Evolutionary conservation across 2,888 invertebrate genomes (phyloP), one percentile per base, ranked within the genome.

Genomic region (Leucania comma): DNA sequence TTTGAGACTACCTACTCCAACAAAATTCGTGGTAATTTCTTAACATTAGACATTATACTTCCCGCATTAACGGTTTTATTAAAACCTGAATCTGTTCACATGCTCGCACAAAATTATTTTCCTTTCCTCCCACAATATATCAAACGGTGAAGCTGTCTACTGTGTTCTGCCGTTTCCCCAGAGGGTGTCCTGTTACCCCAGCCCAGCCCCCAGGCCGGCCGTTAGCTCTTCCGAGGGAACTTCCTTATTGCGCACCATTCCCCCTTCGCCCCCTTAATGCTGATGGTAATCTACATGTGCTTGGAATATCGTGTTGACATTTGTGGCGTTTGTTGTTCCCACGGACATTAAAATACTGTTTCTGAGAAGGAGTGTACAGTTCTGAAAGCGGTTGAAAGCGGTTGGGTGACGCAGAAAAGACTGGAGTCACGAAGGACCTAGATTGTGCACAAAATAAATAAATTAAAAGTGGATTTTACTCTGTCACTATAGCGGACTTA

Each of bases 211-310:
- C 81, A 76, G 80, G 75, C 73, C 82, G 81, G 62, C 74, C 82
- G 81, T 80, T 82, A 83, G 80, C 81, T 81, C 83, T 89, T 88
- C 87, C 83, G 83, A 78, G 68, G 75, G 78, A 68, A 83, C 88
- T 88, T 90, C 88, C 89, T 86, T 86, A 87, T 82, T 83, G 77
- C 85, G 73, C 58, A 77, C 82, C 78, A 83, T 81, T 80, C 79
- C 81, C 81, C 78, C 73, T 61, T 60, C 78, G 75, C 78, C 80
- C 79, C 78, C 75, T 38, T 77, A 61, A 77, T 70, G 74, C 53
- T 77, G 78, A 84, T 85, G 81, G 72, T 78, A 80, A 80, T 83
- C 77, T 76, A 71, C 72, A 71, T 72, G 71, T 81, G 65, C 67
- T 75, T 68, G 62, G 64, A 69, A 76, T 63, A 69, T 69, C 62